Conservation (phyloP, 1,140 invertebrate species). For the Homalodisca vitripennis region DNA sequence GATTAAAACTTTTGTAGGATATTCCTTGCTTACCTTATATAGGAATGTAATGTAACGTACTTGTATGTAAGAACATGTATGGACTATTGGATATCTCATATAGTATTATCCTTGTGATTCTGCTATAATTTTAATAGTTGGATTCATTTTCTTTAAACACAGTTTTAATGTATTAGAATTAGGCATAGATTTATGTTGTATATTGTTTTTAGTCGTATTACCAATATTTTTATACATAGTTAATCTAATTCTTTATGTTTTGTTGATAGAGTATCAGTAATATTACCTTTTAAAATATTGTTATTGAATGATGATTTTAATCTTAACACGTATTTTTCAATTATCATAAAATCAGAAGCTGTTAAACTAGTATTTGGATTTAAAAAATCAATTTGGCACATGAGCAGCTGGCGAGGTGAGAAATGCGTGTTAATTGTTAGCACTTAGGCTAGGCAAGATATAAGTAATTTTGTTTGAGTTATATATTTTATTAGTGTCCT, state of each 20-base stretch:
- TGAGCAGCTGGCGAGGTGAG: not conserved
- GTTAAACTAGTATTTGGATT: not conserved
- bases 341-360: not conserved
- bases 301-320: conserved; percentile 7
- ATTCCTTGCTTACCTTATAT: not conserved
- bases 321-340: not conserved
- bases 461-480: conserved; percentile 7
- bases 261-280: conserved; percentile 7
- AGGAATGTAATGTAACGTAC: not conserved
- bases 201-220: conserved; percentile 18
- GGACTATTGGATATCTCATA: not conserved
- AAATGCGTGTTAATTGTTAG: conserved; percentile 5
- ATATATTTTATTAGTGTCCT: conserved; percentile 9
- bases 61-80: not conserved
- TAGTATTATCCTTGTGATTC: conserved; percentile 23
- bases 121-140: not conserved
- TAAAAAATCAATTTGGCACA: no score
- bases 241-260: conserved; percentile 4
- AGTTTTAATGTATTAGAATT: not conserved
- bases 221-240: conserved; percentile 19
- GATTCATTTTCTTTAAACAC: not conserved
- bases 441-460: not conserved
- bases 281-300: conserved; percentile 6
- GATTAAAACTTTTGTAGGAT: not conserved
- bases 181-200: conserved; percentile 17